A percentile compares a stretch with the other conserved stretches of the same genome.
Conservation (phyloP, 2,797 vertebrate genomes). For the Phalanger gymnotis region DNA sequence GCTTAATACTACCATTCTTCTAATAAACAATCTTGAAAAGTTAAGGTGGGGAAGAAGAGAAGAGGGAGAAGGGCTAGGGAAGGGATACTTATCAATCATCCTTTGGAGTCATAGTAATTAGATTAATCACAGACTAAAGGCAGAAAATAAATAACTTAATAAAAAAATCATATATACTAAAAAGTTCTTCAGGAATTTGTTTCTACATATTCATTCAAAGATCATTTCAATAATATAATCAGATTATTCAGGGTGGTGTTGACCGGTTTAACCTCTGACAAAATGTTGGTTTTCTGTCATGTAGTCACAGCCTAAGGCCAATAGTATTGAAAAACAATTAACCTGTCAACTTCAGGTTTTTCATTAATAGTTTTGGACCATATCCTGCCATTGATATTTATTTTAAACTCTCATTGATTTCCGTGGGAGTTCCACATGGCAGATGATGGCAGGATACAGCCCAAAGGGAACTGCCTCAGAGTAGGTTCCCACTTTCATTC, state of each 20-base stretch:
- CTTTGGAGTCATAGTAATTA: neutral
- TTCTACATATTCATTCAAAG: neutral
- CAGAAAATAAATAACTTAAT: neutral
- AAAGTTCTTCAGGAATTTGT: neutral
- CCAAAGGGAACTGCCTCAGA: slow-evolving; percentile 70
- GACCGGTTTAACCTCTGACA: neutral
- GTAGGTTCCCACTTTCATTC: slow-evolving; percentile 72
- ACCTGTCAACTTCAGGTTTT: slow-evolving; percentile 63
- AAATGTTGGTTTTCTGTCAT: slow-evolving; percentile 52
- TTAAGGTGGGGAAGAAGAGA: neutral
- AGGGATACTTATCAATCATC: neutral
- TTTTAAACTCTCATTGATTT: slow-evolving; percentile 81
- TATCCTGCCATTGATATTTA: slow-evolving; percentile 82
- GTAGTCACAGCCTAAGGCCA: slow-evolving; percentile 50
- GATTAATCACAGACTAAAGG: neutral
- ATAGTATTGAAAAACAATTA: slow-evolving; percentile 70
- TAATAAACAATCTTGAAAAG: neutral
- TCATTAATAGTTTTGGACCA: slow-evolving; percentile 65
- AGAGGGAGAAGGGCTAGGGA: neutral
- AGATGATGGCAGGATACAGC: slow-evolving; percentile 71
- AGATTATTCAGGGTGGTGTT: neutral
- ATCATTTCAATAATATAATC: neutral
- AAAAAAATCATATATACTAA: neutral
- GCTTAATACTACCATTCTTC: neutral
- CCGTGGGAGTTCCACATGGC: slow-evolving; percentile 73